phyloP scores from a whole-genome alignment of 2,888 invertebrate genomes.

The Calliscelio sp. region DNA sequence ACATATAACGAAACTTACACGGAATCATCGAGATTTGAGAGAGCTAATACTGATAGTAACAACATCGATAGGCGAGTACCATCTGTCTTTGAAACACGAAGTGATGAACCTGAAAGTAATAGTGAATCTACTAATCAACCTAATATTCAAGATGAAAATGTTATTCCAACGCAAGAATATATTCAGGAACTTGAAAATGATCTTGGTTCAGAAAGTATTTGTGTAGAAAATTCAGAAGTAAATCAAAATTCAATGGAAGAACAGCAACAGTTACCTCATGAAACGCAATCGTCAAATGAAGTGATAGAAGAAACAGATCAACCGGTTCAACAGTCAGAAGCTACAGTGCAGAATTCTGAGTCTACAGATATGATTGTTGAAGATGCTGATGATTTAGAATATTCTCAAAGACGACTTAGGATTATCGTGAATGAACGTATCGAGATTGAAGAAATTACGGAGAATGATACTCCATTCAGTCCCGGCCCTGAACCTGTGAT shows the following conservation, averaged over 20 bases:
- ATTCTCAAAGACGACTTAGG: constrained; percentile 8
- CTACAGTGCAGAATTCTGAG: not conserved
- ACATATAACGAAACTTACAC: constrained; percentile 18
- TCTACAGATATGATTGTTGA: constrained; percentile 47
- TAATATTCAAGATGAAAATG: not conserved
- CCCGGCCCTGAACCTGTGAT: constrained; percentile 80
- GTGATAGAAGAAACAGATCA: not conserved
- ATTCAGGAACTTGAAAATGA: not conserved
- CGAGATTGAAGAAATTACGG: constrained; percentile 81
- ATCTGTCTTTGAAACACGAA: constrained; percentile 25
- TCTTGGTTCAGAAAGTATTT: not conserved
- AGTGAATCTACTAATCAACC: not conserved
- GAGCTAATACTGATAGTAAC: constrained; percentile 13
- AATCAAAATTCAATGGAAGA: not conserved
- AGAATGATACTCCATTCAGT: constrained; percentile 72
- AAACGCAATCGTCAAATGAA: not conserved
- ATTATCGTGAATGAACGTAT: constrained; percentile 62
- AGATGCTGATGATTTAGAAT: constrained; percentile 66
- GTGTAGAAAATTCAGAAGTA: constrained; percentile 13
- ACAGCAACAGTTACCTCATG: not conserved
- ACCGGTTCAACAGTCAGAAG: not conserved
- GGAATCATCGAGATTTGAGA: constrained; percentile 10
- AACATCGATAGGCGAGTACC: constrained; percentile 10
- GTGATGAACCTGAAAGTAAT: constrained; percentile 4
- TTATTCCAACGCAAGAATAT: constrained; percentile 11